These are phyloP conservation scores for Amphipoea lucens DNA, from an alignment of 2,888 invertebrate genomes.

Conservation along the genomic window DNA sequence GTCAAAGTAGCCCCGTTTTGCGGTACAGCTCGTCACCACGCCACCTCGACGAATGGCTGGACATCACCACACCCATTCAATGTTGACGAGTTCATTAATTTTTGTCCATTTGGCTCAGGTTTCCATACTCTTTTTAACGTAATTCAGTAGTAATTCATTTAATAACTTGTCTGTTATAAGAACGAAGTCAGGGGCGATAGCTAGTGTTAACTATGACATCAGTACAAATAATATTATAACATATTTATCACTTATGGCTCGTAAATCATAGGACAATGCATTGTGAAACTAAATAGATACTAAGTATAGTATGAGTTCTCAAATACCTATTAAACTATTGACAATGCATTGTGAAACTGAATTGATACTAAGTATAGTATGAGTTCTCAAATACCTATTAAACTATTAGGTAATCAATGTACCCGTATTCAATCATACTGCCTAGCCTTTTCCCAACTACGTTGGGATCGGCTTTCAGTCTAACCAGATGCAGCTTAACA, in stretches of 20 bases:
- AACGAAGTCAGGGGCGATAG: not conserved
- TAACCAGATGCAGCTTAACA: too few relatives aligned
- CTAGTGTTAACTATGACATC: not conserved
- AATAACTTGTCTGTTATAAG: not conserved
- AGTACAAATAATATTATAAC: conserved; percentile 2
- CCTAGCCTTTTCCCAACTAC: too few relatives aligned
- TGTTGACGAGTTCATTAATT: not conserved
- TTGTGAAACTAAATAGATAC: not conserved
- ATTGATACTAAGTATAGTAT: not conserved
- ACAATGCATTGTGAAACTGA: not conserved
- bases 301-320: not conserved
- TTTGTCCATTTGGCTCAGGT: not conserved
- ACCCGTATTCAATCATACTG: too few relatives aligned
- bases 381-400: conserved; percentile 1
- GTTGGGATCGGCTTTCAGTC: too few relatives aligned
- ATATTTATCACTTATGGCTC: conserved; percentile 12
- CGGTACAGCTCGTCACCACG: not conserved
- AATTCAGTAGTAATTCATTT: not conserved
- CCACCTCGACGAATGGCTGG: not conserved
- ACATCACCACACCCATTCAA: not conserved
- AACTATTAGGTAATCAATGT: not conserved
- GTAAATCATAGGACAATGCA: conserved; percentile 18
- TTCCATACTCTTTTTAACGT: not conserved
- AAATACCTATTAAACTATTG: conserved; percentile 5
- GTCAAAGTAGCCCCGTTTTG: too few relatives aligned